phyloP scores from a whole-genome alignment of 2,888 invertebrate genomes.

The Drosophila buzzatii region DNA sequence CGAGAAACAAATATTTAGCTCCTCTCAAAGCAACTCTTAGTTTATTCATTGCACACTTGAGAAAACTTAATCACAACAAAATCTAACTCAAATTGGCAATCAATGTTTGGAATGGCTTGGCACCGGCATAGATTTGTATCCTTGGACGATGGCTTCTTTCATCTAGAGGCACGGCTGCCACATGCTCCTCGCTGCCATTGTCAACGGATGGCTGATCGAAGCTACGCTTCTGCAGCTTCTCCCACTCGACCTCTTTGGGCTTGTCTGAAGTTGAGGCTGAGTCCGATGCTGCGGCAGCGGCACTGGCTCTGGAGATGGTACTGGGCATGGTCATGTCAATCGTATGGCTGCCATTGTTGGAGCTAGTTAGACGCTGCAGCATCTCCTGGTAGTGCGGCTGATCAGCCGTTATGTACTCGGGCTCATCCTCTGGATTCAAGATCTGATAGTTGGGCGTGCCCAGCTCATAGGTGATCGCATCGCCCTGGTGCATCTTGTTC shows the following conservation, averaged over 20 bases:
- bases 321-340: conserved; percentile 57
- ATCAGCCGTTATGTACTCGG: conserved; percentile 78
- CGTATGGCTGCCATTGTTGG: conserved; percentile 36
- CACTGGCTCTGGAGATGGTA: conserved; percentile 12
- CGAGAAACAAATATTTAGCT: background rate
- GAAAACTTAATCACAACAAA: no score
- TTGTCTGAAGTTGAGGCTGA: background rate
- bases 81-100: conserved; percentile 56
- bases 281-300: background rate
- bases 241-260: conserved; percentile 26
- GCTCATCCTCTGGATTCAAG: conserved; percentile 77
- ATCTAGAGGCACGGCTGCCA: conserved; percentile 9
- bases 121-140: conserved; percentile 37
- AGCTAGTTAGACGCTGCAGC: conserved; percentile 56
- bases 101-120: conserved; percentile 54
- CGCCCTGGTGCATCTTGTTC: conserved; percentile 73
- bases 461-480: conserved; percentile 78
- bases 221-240: conserved; percentile 65
- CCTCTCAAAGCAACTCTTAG: background rate
- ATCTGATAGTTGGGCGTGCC: conserved; percentile 76
- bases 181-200: background rate
- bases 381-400: conserved; percentile 75
- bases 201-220: background rate
- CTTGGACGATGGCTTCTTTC: conserved; percentile 11
- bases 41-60: background rate